These are phyloP conservation scores for Pterocles gutturalis DNA, from an alignment of 2,113 vertebrate genomes.

Conservation along the genomic window DNA sequence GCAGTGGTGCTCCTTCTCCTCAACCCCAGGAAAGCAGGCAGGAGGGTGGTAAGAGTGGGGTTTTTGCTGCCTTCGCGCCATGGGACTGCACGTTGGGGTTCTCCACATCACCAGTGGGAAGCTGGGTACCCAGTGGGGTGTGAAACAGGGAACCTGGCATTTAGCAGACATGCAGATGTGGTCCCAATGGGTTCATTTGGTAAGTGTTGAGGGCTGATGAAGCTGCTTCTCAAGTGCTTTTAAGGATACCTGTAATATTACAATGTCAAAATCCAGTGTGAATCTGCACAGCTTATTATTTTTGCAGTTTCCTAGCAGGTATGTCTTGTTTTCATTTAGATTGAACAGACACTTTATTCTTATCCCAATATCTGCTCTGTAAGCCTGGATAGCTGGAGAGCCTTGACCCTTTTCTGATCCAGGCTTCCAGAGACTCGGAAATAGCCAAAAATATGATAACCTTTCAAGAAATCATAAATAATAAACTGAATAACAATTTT, in stretches of 20 bases:
- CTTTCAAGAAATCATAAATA: neutral
- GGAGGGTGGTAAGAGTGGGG: neutral
- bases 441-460: neutral
- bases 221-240: neutral
- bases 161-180: neutral
- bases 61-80: neutral
- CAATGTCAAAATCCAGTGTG: neutral
- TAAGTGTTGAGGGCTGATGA: neutral
- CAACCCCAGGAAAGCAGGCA: neutral
- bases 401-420: neutral
- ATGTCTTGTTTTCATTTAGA: neutral
- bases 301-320: neutral
- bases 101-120: neutral
- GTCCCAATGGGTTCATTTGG: neutral
- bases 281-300: neutral
- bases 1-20: neutral
- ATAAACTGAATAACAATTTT: neutral
- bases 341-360: neutral
- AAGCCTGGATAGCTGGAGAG: neutral
- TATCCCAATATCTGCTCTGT: neutral
- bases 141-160: neutral
- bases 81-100: accelerated
- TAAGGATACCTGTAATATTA: neutral
- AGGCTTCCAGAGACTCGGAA: neutral
- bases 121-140: neutral